Conservation (phyloP, 2,888 invertebrate species). For the Drosophila greeni region DNA sequence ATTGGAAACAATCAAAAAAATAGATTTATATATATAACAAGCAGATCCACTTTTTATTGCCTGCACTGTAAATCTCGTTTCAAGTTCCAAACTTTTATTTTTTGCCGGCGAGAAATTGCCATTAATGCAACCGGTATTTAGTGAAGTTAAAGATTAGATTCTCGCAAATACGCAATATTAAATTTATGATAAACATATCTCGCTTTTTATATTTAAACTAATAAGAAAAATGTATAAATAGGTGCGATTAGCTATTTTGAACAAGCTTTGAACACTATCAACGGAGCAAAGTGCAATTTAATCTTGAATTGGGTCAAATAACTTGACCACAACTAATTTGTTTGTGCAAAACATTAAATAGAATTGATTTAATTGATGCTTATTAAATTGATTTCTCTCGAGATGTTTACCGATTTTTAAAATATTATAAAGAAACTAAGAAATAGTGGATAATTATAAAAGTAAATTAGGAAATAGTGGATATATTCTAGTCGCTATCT, state of each 20-base stretch:
- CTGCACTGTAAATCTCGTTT: slow-evolving; percentile 39
- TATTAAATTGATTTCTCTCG: background rate
- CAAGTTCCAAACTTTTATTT: slow-evolving; percentile 15
- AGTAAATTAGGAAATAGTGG: too few species aligned
- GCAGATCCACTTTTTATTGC: slow-evolving; percentile 1
- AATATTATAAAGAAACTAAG: too few species aligned
- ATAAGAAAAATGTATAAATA: background rate
- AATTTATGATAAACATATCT: background rate
- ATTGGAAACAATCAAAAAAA: background rate
- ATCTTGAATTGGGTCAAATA: slow-evolving; percentile 5
- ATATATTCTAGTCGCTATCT: slow-evolving; percentile 5
- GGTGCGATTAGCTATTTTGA: background rate
- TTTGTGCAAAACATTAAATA: background rate
- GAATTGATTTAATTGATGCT: background rate
- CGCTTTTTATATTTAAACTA: background rate
- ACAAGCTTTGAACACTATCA: background rate
- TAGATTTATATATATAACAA: too few species aligned
- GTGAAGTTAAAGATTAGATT: background rate
- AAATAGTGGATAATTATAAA: too few species aligned
- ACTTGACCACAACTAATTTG: background rate
- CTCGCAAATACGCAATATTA: background rate
- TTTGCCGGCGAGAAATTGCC: slow-evolving; percentile 33
- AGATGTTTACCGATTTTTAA: too few species aligned
- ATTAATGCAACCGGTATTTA: slow-evolving; percentile 29
- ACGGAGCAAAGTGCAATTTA: background rate